Evolutionary conservation across 2,888 invertebrate genomes (phyloP), one percentile per base, ranked within the genome.

Genomic region (Fabriciana adippe): DNA sequence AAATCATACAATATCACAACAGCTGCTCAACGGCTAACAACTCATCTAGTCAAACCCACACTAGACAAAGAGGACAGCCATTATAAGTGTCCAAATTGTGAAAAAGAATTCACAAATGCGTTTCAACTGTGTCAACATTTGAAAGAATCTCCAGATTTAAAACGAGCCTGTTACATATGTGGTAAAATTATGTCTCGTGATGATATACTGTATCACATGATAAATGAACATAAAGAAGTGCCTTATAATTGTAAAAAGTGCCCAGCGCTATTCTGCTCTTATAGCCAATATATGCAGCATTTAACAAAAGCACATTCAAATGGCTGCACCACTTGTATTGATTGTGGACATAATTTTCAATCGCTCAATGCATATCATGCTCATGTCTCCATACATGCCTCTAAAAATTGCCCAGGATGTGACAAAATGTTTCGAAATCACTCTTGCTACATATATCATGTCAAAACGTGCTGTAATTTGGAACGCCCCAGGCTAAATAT

Each of bases 141-240:
- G 41, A 87, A 85, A 57, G 86, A 86, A 18, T 89, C 90, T 0
- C 80, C 82, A 0, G 85, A 89, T 69, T 74, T 82, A 41, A 80
- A 82, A 68, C 76, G 85, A 45, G 89, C 89, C 0, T 92, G 92
- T 61, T 80, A 85, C 53, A 73, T 89, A 18, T 92, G 92, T 66
- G 86, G 86, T 0, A 54, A 79, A 55, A 81, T 90, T 1, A 87
- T 90, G 88, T 73, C 68, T 1, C 79, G 86, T 57, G 77, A 87
- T 41, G 79, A 84, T 1, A 68, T 91, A 31, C 75, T 88, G 0
- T 21, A 62, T 2, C 92, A 92, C 79, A 75, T 89, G 18, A 71
- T 63, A 13, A 53, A 77, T 0, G 62, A 16, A 0, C 92, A 92
- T 69, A 69, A 77, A 3, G 72, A 71, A n/a, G 65, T 77, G 8